Conservation (phyloP, 2,888 invertebrate genomes). For the Acanthacorydalis orientalis region DNA sequence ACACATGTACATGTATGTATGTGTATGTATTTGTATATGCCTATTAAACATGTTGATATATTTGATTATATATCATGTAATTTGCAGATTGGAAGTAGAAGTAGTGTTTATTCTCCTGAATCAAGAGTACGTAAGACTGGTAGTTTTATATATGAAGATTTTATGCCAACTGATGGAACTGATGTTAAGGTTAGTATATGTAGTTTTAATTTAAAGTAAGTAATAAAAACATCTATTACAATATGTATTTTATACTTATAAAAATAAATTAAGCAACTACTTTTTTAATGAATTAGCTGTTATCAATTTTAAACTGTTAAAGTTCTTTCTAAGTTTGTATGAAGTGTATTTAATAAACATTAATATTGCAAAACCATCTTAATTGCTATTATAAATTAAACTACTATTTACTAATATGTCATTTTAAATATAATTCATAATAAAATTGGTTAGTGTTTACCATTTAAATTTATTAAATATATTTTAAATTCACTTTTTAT, state of each 20-base stretch:
- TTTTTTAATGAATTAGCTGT: neutral
- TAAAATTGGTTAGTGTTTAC: too few species aligned
- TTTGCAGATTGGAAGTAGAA: conserved; percentile 84
- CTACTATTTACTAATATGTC: too few species aligned
- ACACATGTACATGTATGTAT: neutral
- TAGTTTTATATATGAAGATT: conserved; percentile 99
- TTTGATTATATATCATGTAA: conserved; percentile 9
- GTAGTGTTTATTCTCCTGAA: conserved; percentile 96
- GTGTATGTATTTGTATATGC: too few species aligned
- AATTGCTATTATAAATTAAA: too few species aligned
- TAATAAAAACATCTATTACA: neutral
- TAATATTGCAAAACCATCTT: too few species aligned
- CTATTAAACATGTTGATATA: neutral
- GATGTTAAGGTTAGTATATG: conserved; percentile 24
- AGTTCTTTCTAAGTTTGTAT: neutral
- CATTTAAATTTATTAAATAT: too few species aligned
- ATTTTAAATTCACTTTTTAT: too few species aligned
- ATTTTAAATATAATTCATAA: too few species aligned
- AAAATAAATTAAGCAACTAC: neutral
- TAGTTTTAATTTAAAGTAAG: neutral
- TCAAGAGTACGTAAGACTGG: conserved; percentile 92
- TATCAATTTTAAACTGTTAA: neutral
- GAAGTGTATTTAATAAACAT: too few species aligned
- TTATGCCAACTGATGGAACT: conserved; percentile 97
- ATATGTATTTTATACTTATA: neutral